Evolutionary conservation across 2,888 invertebrate species (phyloP), one percentile per base, ranked within the genome.

Genomic region (Steinernema scapterisci): DNA sequence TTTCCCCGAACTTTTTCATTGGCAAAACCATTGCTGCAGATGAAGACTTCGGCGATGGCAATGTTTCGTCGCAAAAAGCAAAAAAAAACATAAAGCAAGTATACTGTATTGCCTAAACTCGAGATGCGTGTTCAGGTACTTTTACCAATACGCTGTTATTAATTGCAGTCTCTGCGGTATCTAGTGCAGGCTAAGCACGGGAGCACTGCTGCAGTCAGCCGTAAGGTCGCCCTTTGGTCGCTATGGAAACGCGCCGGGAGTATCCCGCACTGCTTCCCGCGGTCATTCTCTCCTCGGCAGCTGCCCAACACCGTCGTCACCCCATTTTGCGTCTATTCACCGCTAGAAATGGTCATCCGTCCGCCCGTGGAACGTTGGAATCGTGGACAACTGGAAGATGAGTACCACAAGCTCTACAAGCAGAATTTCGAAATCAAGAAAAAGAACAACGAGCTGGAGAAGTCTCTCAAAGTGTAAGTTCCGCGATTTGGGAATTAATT

Each of bases 311-410:
- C 38, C 38, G 38, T 9, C 38, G 9, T 6, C 9, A 38, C 9
- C 38, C 38, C 3, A 38, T 38, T 9, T 9, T 38, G 38, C 38
- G 9, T 9, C 9, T 38, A 38, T 19, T 48, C 19, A n/a, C 48
- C 13, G 48, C 48, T 27, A n/a, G 75, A 45, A 56, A 81, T 81
- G 81, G 79, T 79, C 23, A 54, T 54, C 16, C 78, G 86, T 46
- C 79, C 80, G 19, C 82, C 85, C 16, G 80, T 86, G 19, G 86
- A 86, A 73, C 82, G 76, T 31, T 86, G 86, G 86, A 82, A 76
- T 38, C 79, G 86, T 27, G 78, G 80, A 44, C 83, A 86, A 72
- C 75, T 86, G n/a, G 86, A 86, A 48, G 85, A 86, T 70, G 77
- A 79, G 31, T 86, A 80, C 73, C 84, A 86, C 74, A 74, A 77